Base-by-base conservation (phyloP, 1,140 invertebrate species). In the Harpegnathos saltator region DNA sequence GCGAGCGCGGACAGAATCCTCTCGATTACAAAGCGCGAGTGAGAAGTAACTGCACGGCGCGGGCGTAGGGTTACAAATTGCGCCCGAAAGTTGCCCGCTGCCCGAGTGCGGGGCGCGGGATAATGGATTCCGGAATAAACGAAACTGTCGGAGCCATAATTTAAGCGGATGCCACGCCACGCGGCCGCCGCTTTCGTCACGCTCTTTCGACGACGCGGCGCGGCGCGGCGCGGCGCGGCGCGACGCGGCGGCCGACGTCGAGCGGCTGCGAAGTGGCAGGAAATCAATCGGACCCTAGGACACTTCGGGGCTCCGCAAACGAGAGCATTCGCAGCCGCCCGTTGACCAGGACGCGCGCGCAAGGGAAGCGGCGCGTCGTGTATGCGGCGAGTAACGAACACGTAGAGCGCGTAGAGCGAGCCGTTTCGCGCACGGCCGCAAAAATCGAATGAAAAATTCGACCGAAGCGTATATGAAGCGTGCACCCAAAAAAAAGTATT, bases 251-350 rank as follows among this genome's bases (percentile, higher is more conserved):
- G n/a, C n/a, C 69, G 80, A 82, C 61, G 66, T 26, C 17, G 86
- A 82, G 38, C 54, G 58, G 66, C 58, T 65, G 83, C 66, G 61
- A 62, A 87, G 59, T 88, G 86, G 59, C 83, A 78, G 87, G 77
- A 88, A 88, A 88, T 88, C 87, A 82, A 88, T 88, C 77, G 56
- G 63, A 48, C 65, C n/a, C 65, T 19, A 38, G 58, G 82, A 88
- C 83, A 88, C 77, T 85, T 85, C 22, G 83, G 22, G 48, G 19
- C 52, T 48, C 58, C 48, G 68, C 82, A 72, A 65, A 80, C 63
- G 75, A 69, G 75, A 80, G 52, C 44, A 69, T 71, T 56, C 61
- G 71, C 71, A 26, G 59, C 59, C n/a, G 73, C 24, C 26, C 44
- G 24, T 52, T 69, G 50, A 59, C 22, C 29, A 26, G 15, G 44